Conservation (phyloP, 2,113 vertebrate species). For the Gymnogyps californianus region DNA sequence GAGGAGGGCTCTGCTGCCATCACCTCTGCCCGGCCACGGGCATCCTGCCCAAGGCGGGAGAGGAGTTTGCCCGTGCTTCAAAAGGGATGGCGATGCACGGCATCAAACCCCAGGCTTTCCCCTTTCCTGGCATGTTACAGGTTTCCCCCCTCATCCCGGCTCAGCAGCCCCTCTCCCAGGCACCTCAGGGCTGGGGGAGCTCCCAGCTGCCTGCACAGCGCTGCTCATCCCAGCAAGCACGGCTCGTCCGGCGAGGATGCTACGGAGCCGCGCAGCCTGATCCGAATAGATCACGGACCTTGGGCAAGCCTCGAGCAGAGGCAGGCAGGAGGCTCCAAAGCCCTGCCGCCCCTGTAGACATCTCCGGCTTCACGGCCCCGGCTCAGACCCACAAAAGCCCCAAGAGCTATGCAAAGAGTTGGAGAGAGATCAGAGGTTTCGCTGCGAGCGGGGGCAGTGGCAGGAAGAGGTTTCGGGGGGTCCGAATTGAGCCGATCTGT, state of each 20-base stretch:
- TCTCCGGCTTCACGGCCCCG: neutral
- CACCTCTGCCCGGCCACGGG: accelerated
- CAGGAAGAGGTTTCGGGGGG: neutral
- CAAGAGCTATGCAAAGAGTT: neutral
- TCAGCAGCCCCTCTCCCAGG: neutral
- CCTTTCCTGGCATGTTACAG: accelerated
- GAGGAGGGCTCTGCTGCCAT: neutral
- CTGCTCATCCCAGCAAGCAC: neutral
- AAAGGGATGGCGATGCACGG: accelerated
- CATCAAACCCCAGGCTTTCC: accelerated
- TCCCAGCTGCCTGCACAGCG: neutral
- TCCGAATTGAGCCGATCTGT: neutral
- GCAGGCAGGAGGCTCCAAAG: neutral
- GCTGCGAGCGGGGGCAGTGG: neutral
- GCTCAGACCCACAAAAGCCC: neutral
- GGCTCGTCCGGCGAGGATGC: accelerated
- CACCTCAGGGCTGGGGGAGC: neutral
- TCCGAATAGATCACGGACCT: accelerated
- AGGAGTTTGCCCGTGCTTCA: neutral
- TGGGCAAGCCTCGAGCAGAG: accelerated
- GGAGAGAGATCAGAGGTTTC: slow-evolving; percentile 41
- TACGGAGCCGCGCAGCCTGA: accelerated
- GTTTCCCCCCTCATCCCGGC: neutral
- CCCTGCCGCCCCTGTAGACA: neutral
- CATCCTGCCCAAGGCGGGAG: neutral